These are phyloP conservation scores for Archilochus colubris DNA, from an alignment of 2,113 vertebrate species.

Conservation along the genomic window DNA sequence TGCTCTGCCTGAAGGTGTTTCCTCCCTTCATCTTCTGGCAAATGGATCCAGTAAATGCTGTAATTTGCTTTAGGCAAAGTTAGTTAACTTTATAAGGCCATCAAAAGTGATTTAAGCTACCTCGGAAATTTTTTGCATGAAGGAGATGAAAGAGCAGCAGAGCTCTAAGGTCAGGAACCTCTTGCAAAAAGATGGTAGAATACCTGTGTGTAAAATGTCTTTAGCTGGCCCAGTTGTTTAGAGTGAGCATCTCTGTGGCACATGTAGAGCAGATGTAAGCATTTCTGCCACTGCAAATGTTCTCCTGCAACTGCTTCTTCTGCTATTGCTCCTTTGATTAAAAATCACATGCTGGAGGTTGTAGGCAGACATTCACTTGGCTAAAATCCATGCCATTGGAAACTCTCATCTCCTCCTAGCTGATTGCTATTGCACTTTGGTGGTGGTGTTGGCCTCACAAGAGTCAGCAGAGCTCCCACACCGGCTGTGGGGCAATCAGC, in stretches of 20 bases:
- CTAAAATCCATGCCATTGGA: not conserved
- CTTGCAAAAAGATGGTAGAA: not conserved
- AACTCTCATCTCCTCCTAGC: not conserved
- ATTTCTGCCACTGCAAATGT: not conserved
- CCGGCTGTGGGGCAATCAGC: not conserved
- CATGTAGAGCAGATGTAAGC: not conserved
- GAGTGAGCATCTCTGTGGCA: not conserved
- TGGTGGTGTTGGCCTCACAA: not conserved
- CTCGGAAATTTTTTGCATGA: not conserved
- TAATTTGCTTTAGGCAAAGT: slow-evolving; percentile 36
- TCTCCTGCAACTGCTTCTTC: not conserved
- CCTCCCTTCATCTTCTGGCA: not conserved
- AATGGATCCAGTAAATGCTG: slow-evolving; percentile 4
- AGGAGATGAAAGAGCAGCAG: slow-evolving; percentile 28
- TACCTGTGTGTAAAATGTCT: not conserved
- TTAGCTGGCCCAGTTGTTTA: not conserved
- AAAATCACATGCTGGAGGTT: slow-evolving; percentile 6
- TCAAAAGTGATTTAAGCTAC: slow-evolving; percentile 29
- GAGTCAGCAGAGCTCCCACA: not conserved
- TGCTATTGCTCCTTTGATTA: not conserved
- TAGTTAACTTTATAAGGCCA: slow-evolving; percentile 48
- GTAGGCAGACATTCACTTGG: not conserved
- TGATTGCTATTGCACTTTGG: not conserved
- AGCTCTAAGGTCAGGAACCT: slow-evolving; percentile 14
- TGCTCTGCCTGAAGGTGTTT: not conserved